phyloP scores from a whole-genome alignment of 2,113 vertebrate genomes.

The Cariama cristata region DNA sequence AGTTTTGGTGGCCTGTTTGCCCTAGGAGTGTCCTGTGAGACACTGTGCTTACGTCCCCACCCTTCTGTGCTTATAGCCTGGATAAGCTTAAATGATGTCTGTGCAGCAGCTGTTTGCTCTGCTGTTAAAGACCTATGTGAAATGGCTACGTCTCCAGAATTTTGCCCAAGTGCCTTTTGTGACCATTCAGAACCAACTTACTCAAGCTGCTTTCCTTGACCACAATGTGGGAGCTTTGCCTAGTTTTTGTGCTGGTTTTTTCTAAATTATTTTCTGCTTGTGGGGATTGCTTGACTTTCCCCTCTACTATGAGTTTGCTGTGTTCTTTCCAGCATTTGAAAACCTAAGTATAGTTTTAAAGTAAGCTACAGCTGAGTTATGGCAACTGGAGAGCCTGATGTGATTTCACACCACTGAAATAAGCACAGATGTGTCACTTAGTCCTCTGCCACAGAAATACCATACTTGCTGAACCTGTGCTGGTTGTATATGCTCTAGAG shows the following conservation, averaged over 20 bases:
- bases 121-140: background rate
- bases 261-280: background rate
- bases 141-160: background rate
- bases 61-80: background rate
- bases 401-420: background rate
- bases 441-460: background rate
- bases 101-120: background rate
- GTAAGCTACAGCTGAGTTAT: background rate
- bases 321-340: background rate
- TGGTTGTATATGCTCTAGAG: background rate
- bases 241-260: background rate
- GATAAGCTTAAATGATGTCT: background rate
- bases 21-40: background rate
- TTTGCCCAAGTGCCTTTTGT: background rate
- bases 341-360: background rate
- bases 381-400: background rate
- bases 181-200: background rate
- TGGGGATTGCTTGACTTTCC: background rate
- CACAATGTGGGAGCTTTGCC: background rate
- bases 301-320: background rate
- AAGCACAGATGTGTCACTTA: background rate
- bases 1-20: background rate
- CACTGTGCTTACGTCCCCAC: accelerated
- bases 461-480: background rate
- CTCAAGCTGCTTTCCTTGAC: background rate